phyloP scores from a whole-genome alignment of 2,888 invertebrate genomes.

The Stenodema calcarata region DNA sequence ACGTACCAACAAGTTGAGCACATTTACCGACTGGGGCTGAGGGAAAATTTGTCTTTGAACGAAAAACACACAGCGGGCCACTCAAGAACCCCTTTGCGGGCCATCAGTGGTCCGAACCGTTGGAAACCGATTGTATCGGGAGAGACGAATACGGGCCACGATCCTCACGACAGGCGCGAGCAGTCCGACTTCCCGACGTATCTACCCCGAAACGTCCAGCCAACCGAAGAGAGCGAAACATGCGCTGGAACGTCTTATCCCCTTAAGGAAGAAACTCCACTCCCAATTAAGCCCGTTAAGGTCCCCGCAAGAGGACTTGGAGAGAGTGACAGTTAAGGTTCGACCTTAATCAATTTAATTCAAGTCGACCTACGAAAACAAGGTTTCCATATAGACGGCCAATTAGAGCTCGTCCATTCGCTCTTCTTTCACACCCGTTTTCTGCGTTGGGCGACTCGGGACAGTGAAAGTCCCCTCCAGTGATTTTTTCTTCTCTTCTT shows the following conservation, averaged over 20 bases:
- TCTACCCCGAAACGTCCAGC: not conserved
- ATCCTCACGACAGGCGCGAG: too few species aligned
- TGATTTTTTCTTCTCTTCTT: not conserved
- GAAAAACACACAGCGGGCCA: too few species aligned
- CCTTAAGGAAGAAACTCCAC: not conserved
- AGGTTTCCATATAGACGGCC: not conserved
- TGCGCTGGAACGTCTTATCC: not conserved
- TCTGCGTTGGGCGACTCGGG: not conserved
- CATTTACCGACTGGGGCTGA: too few species aligned
- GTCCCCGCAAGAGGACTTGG: not conserved
- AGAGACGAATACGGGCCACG: too few species aligned
- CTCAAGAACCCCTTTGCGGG: too few species aligned
- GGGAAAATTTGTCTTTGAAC: too few species aligned
- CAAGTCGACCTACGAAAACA: not conserved
- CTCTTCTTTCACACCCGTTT: not conserved
- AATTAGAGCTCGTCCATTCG: slow-evolving; percentile 2
- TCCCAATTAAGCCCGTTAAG: not conserved
- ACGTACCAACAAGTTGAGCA: too few species aligned
- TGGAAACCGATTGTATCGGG: too few species aligned
- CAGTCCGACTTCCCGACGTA: not conserved
- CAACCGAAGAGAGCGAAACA: not conserved
- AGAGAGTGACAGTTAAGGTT: not conserved
- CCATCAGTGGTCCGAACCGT: too few species aligned
- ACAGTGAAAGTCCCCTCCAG: not conserved
- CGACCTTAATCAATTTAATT: not conserved